Conservation (phyloP, 2,888 invertebrate species). For the Aphrophora alni region DNA sequence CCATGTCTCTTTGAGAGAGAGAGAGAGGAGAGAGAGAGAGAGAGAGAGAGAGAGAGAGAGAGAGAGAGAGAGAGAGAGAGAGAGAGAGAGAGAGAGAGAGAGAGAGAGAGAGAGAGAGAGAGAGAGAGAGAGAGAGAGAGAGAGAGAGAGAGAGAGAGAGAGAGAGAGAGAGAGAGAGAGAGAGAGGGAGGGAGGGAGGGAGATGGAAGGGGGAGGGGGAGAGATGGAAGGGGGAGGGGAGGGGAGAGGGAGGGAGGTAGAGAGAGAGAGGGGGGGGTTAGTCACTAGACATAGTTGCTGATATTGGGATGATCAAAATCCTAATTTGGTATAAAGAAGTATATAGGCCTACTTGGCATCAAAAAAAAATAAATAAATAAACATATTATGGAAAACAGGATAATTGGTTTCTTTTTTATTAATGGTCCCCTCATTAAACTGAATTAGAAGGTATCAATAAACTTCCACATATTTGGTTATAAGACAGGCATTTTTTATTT, state of each 20-base stretch:
- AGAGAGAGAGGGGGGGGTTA: too few relatives aligned
- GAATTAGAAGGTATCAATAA: slow-evolving; percentile 18
- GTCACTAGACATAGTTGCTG: too few relatives aligned
- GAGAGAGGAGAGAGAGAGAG: slow-evolving; percentile 16
- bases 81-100: slow-evolving; percentile 3
- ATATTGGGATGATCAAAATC: too few relatives aligned
- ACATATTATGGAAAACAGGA: too few relatives aligned
- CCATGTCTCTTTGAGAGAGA: too few relatives aligned
- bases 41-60: slow-evolving; percentile 41
- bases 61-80: neutral
- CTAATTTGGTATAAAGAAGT: too few relatives aligned
- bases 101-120: slow-evolving; percentile 11
- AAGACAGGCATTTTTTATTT: slow-evolving; percentile 2
- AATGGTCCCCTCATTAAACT: too few relatives aligned
- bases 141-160: neutral
- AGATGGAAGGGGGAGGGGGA: too few relatives aligned
- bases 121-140: slow-evolving; percentile 16
- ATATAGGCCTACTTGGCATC: too few relatives aligned
- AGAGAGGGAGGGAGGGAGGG: slow-evolving; percentile 2
- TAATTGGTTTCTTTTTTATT: too few relatives aligned
- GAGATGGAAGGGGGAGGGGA: too few relatives aligned
- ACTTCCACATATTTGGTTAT: slow-evolving; percentile 9
- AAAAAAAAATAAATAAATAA: too few relatives aligned
- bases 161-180: slow-evolving; percentile 11
- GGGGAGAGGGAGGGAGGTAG: slow-evolving; percentile 19